These are phyloP conservation scores for Callyntrura sp. DNA, from an alignment of 2,888 invertebrate genomes.

Conservation along the genomic window DNA sequence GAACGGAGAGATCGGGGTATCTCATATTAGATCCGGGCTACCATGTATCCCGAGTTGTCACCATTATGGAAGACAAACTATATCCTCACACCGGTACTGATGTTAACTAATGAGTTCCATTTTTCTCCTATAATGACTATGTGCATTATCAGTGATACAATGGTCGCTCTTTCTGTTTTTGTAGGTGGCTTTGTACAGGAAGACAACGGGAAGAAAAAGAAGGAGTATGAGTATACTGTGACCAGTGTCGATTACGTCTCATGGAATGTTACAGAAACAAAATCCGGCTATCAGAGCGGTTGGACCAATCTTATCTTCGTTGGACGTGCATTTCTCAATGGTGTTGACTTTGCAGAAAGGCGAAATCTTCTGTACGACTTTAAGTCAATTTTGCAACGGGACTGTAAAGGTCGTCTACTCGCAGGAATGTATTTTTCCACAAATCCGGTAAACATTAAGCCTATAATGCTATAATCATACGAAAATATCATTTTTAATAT, in stretches of 20 bases:
- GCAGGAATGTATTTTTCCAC: conserved; percentile 95
- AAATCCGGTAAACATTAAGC: conserved; percentile 85
- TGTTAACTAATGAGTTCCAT: conserved; percentile 44
- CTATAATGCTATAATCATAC: too few species aligned
- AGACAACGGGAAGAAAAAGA: conserved; percentile 89
- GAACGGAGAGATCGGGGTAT: conserved; percentile 88
- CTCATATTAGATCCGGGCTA: conserved; percentile 96
- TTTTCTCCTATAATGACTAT: conserved; percentile 45
- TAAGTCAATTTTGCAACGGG: conserved; percentile 90
- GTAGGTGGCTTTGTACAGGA: conserved; percentile 94
- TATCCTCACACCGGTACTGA: conserved; percentile 93
- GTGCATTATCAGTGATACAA: conserved; percentile 5
- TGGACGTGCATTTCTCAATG: conserved; percentile 91
- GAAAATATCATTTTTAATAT: too few species aligned
- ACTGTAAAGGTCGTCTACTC: conserved; percentile 92
- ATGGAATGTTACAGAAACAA: conserved; percentile 93
- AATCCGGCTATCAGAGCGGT: conserved; percentile 86
- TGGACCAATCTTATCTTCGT: conserved; percentile 91
- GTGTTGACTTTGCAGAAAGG: conserved; percentile 94
- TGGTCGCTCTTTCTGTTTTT: conserved; percentile 36
- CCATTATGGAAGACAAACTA: conserved; percentile 93
- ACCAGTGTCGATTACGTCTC: conserved; percentile 92
- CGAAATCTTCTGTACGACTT: conserved; percentile 95
- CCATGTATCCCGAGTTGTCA: conserved; percentile 94
- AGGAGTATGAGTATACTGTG: conserved; percentile 93